Evolutionary conservation across 2,888 invertebrate genomes (phyloP).

Genomic region (Nephrotoma guestfalica): DNA sequence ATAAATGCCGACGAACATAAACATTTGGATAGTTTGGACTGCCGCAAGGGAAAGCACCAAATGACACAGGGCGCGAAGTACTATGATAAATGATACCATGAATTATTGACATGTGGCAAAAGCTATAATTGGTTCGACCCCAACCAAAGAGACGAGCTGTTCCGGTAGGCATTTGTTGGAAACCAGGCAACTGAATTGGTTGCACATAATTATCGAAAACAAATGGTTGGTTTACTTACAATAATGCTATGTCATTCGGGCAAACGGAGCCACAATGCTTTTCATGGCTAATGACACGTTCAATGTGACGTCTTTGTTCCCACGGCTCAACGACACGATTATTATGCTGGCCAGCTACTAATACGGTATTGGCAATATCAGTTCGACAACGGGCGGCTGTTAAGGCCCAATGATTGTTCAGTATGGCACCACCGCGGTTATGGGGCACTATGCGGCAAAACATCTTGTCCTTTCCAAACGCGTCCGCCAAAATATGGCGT

Average conservation of each 20-base stretch:
- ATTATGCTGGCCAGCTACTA: slow-evolving; percentile 31
- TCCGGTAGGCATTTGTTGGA: slow-evolving; percentile 19
- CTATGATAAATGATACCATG: background rate
- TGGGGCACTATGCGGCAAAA: background rate
- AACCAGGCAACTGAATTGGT: slow-evolving; percentile 26
- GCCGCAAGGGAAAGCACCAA: background rate
- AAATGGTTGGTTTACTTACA: slow-evolving; percentile 24
- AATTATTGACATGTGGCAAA: background rate
- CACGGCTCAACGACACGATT: slow-evolving; percentile 21
- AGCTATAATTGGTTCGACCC: slow-evolving; percentile 20
- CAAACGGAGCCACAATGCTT: slow-evolving; percentile 25
- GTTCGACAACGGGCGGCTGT: slow-evolving; percentile 31
- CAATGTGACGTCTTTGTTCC: background rate
- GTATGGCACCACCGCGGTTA: background rate
- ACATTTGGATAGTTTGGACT: background rate
- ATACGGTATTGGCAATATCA: slow-evolving; percentile 17
- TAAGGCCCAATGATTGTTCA: slow-evolving; percentile 22
- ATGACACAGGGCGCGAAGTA: background rate
- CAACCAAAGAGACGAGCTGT: slow-evolving; percentile 25
- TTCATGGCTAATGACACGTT: slow-evolving; percentile 18
- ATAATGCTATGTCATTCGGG: slow-evolving; percentile 40
- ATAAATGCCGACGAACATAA: background rate
- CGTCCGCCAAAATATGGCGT: background rate
- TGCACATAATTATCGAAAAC: slow-evolving; percentile 22
- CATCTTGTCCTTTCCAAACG: background rate